These are phyloP conservation scores for Drosophila dunni DNA, from an alignment of 1,140 invertebrate species.

Conservation along the genomic window DNA sequence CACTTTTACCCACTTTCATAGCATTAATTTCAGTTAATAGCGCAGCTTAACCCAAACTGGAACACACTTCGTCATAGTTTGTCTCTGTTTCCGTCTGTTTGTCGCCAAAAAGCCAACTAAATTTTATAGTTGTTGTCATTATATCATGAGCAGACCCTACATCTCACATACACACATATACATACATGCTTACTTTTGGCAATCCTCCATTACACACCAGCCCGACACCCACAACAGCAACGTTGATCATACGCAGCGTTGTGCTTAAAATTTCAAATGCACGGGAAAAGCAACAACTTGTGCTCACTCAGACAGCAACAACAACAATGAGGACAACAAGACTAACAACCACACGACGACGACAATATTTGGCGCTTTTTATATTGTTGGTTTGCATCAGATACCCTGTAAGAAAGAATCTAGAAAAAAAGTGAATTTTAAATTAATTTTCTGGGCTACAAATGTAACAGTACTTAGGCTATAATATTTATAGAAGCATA, in stretches of 20 bases:
- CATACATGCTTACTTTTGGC: constrained; percentile 2
- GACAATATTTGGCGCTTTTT: constrained; percentile 52
- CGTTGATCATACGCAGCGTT: constrained; percentile 55
- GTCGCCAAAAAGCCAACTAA: constrained; percentile 50
- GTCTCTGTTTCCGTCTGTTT: constrained; percentile 19
- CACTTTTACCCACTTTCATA: neutral
- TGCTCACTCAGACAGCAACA: constrained; percentile 8
- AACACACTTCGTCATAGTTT: constrained; percentile 2
- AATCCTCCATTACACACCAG: neutral
- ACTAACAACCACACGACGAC: constrained; percentile 25
- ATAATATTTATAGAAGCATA: neutral
- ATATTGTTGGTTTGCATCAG: constrained; percentile 19
- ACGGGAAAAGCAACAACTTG: constrained; percentile 20
- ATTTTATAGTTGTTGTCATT: constrained; percentile 52
- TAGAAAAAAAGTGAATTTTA: neutral
- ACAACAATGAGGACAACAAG: neutral
- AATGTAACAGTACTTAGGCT: too few relatives aligned
- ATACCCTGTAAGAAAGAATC: neutral
- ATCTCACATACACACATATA: constrained; percentile 1
- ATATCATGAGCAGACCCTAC: constrained; percentile 42
- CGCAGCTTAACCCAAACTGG: neutral
- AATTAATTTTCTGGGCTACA: neutral
- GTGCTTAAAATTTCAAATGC: constrained; percentile 57
- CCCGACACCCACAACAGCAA: constrained; percentile 17
- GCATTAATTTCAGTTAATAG: neutral